Base-by-base conservation (phyloP, 2,888 invertebrate species). In the Dexiosoma caninum region DNA sequence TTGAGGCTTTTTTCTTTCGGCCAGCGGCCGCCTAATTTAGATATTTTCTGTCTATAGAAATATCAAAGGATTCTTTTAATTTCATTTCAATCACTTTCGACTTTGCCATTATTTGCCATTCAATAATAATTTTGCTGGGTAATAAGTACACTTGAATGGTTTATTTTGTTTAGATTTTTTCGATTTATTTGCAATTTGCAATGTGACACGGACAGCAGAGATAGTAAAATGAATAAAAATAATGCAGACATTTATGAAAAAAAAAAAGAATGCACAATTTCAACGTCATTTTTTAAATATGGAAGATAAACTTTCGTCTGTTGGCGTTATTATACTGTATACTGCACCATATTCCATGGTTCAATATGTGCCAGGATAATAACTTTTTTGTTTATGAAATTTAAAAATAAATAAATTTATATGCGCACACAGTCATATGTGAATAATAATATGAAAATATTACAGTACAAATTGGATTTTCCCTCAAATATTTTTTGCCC, bases 171-270 rank as follows among this genome's bases (percentile, higher is more conserved):
- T 14, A 30, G 23, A 35, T 60, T 16, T 46, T 72, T 64, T 12
- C 27, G 57, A 46, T 16, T 76, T 81, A 81, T 72, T 79, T 75
- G 64, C 55, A 77, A 57, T 76, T 76, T 77, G 49, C 69, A 67
- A 67, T 72, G 72, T 77, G 77, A 77, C 81, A 81, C n/a, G 35
- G 71, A 77, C 72, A 81, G 49, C 62, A 62, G 37, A 79, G 76
- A 81, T 76, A 46, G 37, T 69, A 69, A 72, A n/a, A 72, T 72
- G 76, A 46, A 62, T 75, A 70, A 27, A 66, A 57, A 57, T 35
- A 44, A n/a, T n/a, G n/a, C n/a, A n/a, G n/a, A n/a, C n/a, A n/a
- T n/a, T n/a, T n/a, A n/a, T n/a, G n/a, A 23, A 35, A 59, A 60
- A 19, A 53, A 19, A 30, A 46, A 14, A 53, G 32, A 35, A 8